Conservation (phyloP, 2,113 vertebrate species). For the Syrrhaptes paradoxus region DNA sequence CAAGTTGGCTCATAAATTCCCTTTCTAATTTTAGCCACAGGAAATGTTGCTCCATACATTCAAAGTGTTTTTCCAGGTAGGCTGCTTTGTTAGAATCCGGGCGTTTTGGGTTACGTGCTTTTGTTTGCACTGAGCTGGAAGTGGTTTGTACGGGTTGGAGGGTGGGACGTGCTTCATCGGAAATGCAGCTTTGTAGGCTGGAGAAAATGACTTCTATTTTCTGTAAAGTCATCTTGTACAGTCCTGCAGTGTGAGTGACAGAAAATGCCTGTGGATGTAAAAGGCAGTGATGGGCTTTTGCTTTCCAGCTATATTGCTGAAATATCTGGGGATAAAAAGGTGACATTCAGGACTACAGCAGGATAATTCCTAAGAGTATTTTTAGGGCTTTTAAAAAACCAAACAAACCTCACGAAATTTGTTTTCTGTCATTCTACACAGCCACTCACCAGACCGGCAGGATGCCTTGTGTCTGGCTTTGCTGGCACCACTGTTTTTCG, state of each 20-base stretch:
- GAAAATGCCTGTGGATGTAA: neutral
- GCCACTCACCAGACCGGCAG: neutral
- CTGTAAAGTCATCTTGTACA: neutral
- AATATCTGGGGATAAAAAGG: neutral
- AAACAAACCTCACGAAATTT: neutral
- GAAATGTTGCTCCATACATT: conserved; percentile 10
- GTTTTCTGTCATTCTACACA: neutral
- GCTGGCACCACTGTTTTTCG: neutral
- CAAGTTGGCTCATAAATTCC: conserved; percentile 22
- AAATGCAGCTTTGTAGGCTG: neutral
- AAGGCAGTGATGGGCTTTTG: neutral
- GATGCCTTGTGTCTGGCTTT: neutral
- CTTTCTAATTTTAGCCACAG: conserved; percentile 36
- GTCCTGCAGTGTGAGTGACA: neutral
- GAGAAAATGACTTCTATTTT: neutral
- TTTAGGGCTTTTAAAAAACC: neutral
- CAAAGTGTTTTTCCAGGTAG: conserved; percentile 27
- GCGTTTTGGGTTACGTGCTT: neutral
- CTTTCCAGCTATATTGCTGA: neutral
- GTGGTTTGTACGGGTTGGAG: neutral
- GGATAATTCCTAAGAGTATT: neutral
- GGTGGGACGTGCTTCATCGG: neutral
- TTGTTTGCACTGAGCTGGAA: conserved; percentile 3
- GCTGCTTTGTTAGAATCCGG: neutral
- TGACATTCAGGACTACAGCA: neutral